Base-by-base conservation (phyloP, 2,888 invertebrate genomes). In the Hipparchia semele region DNA sequence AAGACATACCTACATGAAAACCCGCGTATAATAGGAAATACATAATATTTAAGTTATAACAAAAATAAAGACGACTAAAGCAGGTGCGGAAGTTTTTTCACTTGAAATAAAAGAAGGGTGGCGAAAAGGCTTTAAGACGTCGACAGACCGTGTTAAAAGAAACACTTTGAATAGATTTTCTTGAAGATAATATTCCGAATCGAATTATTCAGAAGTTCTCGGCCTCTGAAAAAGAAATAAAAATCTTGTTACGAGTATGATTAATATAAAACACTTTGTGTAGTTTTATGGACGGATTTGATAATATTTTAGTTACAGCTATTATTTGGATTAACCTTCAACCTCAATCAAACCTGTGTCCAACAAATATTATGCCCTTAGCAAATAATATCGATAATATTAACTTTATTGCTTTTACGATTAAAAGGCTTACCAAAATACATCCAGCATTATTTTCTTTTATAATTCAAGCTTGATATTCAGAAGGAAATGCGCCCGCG, bases 141-240 rank as follows among this genome's bases (percentile, higher is more conserved):
- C 23, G 58, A 58, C 58, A 58, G 58, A 58, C 13, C 58, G 58
- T 58, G 58, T 58, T 58, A 8, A 58, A 58, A 58, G 58, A 58
- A 58, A 58, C 58, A 23, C 58, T 8, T 3, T 7, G 8, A 58
- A 58, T 58, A 58, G 58, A 58, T 58, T 58, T 58, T 8, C 23
- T 9, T 23, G 4, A 23, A 23, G 8, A 58, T 58, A 58, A 23
- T 58, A 58, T 58, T 23, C 8, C 23, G 58, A 58, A 23, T 56
- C 13, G 7, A 56, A 13, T 13, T 13, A 56, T 56, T 56, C 8
- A 59, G 59, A 59, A 33, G 33, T 33, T 10, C 5, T 6, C 23
- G 13, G 13, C 8, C 8, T 8, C 2, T 23, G 3, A 7, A 58
- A 54, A 12, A n/a, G 2, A 58, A 7, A 23, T 8, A 23, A 58